phyloP scores from a whole-genome alignment of 2,113 vertebrate species.

The Pavo muticus region DNA sequence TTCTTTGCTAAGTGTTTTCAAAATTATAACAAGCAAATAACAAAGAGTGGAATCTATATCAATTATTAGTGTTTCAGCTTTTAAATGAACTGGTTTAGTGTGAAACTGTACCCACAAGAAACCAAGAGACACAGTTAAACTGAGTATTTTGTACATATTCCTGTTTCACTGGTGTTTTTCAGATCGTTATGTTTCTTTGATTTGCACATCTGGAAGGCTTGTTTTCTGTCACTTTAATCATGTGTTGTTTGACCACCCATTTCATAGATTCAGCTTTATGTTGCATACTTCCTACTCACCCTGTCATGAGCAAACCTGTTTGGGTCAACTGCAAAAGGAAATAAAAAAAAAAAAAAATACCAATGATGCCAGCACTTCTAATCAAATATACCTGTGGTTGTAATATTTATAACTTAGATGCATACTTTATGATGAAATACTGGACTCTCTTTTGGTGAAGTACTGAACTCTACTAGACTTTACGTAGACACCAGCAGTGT shows the following conservation, averaged over 20 bases:
- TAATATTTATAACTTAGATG: neutral
- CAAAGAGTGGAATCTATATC: neutral
- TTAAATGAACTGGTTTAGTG: neutral
- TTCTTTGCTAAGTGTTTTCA: neutral
- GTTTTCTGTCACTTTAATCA: neutral
- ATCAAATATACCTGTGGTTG: neutral
- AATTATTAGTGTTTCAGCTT: neutral
- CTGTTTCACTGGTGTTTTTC: neutral
- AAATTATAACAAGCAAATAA: neutral
- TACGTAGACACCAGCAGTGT: neutral
- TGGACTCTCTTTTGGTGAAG: neutral
- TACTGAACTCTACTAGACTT: neutral
- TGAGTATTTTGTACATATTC: neutral
- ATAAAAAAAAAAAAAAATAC: neutral
- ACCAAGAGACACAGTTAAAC: neutral
- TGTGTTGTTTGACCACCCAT: rapidly evolving
- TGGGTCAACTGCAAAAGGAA: neutral
- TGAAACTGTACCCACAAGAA: neutral
- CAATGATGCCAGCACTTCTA: rapidly evolving
- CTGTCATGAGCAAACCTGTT: neutral
- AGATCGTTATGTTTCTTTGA: neutral
- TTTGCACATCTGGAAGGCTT: neutral
- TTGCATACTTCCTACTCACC: neutral
- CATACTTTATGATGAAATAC: neutral
- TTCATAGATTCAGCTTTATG: neutral